phyloP scores from a whole-genome alignment of 2,888 invertebrate genomes.

The Agapetus fuscipes region DNA sequence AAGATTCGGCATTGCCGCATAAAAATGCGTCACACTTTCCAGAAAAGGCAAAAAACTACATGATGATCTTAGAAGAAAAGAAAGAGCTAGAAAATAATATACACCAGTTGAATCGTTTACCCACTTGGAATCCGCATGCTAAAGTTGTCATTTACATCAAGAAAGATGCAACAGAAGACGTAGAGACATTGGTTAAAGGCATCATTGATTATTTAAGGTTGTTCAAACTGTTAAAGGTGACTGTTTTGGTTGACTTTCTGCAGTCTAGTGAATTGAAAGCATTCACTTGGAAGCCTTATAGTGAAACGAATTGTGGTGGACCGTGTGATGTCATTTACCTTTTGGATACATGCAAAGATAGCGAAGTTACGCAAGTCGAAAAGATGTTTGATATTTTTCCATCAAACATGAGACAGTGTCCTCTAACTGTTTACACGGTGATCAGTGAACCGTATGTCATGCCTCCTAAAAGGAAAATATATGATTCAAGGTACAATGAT shows the following conservation, averaged over 20 bases:
- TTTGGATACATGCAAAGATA: constrained; percentile 35
- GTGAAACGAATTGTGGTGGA: constrained; percentile 36
- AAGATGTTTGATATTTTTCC: constrained; percentile 35
- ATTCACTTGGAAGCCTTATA: constrained; percentile 41
- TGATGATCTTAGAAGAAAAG: constrained; percentile 43
- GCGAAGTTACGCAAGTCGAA: constrained; percentile 28
- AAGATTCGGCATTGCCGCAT: constrained; percentile 40
- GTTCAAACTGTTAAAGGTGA: constrained; percentile 35
- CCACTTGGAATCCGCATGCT: constrained; percentile 44
- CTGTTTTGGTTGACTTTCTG: constrained; percentile 35
- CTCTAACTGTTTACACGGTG: constrained; percentile 36
- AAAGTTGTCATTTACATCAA: constrained; percentile 32
- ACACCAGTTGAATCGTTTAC: constrained; percentile 38
- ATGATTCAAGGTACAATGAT: constrained; percentile 28
- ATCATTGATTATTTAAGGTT: constrained; percentile 36
- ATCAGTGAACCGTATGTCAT: constrained; percentile 42
- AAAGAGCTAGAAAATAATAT: constrained; percentile 38
- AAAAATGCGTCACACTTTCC: constrained; percentile 45
- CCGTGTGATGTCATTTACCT: constrained; percentile 35
- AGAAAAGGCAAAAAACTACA: constrained; percentile 46
- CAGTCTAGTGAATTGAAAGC: constrained; percentile 31
- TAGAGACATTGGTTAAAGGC: constrained; percentile 30
- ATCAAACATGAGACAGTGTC: constrained; percentile 36
- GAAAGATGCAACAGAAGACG: constrained; percentile 26
- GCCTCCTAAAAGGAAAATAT: constrained; percentile 32